Conservation (phyloP, 2,797 vertebrate genomes). For the Neosilurus mollespiculum region DNA sequence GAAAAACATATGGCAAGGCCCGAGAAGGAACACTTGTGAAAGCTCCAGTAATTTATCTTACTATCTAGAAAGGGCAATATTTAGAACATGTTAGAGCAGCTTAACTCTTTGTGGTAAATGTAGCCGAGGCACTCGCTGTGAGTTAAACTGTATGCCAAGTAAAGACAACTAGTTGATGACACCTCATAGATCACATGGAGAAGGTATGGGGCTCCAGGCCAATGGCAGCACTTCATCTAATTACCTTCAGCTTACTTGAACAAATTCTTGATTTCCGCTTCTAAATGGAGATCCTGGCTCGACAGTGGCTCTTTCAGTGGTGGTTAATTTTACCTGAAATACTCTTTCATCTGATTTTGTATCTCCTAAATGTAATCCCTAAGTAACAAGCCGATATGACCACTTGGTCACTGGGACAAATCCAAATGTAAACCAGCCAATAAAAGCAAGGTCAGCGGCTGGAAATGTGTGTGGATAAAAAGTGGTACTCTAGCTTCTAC, state of each 20-base stretch:
- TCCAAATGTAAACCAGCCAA: conserved; percentile 51
- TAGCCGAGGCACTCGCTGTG: background rate
- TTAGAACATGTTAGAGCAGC: background rate
- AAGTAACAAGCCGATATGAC: conserved; percentile 41
- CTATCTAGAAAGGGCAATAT: background rate
- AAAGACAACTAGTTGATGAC: conserved; percentile 54
- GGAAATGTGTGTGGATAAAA: conserved; percentile 39
- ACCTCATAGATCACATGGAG: conserved; percentile 52
- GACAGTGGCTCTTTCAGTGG: conserved; percentile 32
- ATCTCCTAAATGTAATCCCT: conserved; percentile 54
- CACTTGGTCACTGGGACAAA: conserved; percentile 36
- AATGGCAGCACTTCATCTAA: conserved; percentile 52
- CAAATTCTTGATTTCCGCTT: conserved; percentile 59
- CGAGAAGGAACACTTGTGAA: conserved; percentile 30
- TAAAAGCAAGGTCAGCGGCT: conserved; percentile 51
- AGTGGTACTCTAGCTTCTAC: conserved; percentile 68
- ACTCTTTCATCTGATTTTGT: conserved; percentile 48
- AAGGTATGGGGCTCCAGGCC: background rate
- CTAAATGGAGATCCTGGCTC: conserved; percentile 43
- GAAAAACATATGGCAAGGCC: conserved; percentile 28
- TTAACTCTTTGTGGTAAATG: conserved; percentile 17
- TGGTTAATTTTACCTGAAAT: conserved; percentile 40
- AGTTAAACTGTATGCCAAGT: conserved; percentile 47
- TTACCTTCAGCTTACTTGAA: conserved; percentile 53
- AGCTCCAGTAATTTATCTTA: conserved; percentile 10